Evolutionary conservation across 1,140 invertebrate genomes (phyloP), one percentile per base, ranked within the genome.

Genomic region (Grapholita molesta): DNA sequence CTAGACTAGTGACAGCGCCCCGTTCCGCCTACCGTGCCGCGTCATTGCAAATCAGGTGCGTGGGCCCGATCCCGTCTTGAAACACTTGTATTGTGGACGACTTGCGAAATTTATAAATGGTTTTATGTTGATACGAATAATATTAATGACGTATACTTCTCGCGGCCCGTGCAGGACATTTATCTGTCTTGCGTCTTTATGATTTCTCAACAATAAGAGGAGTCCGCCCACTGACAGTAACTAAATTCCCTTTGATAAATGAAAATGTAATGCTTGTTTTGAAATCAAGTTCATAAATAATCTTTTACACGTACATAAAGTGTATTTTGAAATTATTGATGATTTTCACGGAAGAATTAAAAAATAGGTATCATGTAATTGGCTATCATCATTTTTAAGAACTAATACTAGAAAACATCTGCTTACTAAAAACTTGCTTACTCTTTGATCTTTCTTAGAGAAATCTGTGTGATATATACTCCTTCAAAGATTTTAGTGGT

Each of bases 31-130:
- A 86, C 84, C 15, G 52, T 71, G 35, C 69, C 70, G 73, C 75
- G 70, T 71, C 75, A 75, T 85, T 84, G 85, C 85, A 88, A 90
- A 88, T 86, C 80, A 88, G 72, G 76, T 82, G 88, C 88, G 88
- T 90, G 84, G 88, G 88, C 80, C 55, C 78, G 74, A 76, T 79
- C 75, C 80, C 68, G 66, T 67, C 77, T n/a, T 74, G 76, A 79
- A 75, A 75, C 84, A 84, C 80, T 84, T 82, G 79, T 73, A 68
- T 74, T 21, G 83, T 80, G 67, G 78, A 81, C 80, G 73, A 72
- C 77, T 77, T 78, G 80, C 79, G 80, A 86, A 85, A 84, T 84
- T 72, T 82, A 84, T 84, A 82, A 85, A 89, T 84, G 80, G 71
- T 84, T 74, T 79, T 79, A 80, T 80, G 79, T 65, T 79, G 76